phyloP scores from a whole-genome alignment of 2,113 vertebrate genomes.

The Anolis carolinensis region DNA sequence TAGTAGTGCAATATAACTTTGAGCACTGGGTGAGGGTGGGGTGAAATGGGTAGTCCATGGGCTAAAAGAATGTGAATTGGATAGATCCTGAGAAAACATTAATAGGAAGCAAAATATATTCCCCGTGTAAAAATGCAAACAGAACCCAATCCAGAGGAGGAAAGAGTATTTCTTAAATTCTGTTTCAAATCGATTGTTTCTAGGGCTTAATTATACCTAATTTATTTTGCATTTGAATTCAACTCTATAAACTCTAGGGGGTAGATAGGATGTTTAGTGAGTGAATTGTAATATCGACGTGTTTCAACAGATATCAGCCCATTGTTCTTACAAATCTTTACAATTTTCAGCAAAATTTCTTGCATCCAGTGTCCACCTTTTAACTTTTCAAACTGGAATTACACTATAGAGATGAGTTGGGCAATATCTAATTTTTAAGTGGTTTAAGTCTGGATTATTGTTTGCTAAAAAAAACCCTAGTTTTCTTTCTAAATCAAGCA shows the following conservation, averaged over 20 bases:
- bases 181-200: not conserved
- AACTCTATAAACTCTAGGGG: no score
- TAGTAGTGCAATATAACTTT: not conserved
- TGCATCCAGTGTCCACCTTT: not conserved
- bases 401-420: slow-evolving; percentile 25
- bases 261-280: not conserved
- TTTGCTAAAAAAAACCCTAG: accelerated
- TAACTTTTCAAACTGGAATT: not conserved
- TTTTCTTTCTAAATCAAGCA: not conserved
- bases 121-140: not conserved
- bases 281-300: not conserved
- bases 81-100: not conserved
- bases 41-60: not conserved
- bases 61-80: not conserved
- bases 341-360: not conserved
- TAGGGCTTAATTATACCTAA: not conserved
- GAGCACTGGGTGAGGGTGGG: not conserved
- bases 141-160: not conserved
- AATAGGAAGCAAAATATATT: not conserved
- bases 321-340: accelerated
- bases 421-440: not conserved
- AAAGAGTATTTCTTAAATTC: not conserved
- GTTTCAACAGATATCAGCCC: not conserved
- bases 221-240: not conserved
- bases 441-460: not conserved